These are phyloP conservation scores for Triops cancriformis DNA, from an alignment of 1,140 invertebrate genomes.

Conservation along the genomic window DNA sequence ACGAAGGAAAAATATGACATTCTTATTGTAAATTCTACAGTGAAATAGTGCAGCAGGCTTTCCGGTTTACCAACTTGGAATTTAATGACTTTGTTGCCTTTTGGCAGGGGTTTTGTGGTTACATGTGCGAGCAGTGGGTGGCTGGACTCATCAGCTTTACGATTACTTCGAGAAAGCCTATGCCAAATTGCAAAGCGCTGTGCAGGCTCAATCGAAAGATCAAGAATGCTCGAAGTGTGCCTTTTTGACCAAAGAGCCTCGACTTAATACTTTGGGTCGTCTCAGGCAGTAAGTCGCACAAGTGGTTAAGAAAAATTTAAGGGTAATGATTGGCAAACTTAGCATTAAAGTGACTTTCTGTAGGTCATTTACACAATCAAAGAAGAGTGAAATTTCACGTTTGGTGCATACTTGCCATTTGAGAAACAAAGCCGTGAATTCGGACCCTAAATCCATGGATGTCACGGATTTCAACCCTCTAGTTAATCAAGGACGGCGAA, in stretches of 20 bases:
- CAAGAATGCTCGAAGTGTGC: neutral
- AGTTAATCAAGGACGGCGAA: neutral
- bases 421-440: neutral
- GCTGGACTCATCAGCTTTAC: slow-evolving; percentile 88
- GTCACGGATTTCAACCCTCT: neutral
- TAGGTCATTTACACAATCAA: neutral
- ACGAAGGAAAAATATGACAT: no score
- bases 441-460: neutral
- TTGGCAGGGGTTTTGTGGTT: slow-evolving; percentile 78
- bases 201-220: neutral
- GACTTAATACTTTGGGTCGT: neutral
- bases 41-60: neutral
- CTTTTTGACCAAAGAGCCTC: neutral
- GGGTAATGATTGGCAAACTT: neutral
- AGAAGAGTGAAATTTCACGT: neutral
- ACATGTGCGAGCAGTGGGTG: slow-evolving; percentile 84
- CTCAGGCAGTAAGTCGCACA: neutral
- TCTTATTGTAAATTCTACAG: no score
- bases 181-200: slow-evolving; percentile 28
- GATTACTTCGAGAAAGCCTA: slow-evolving; percentile 67
- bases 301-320: neutral
- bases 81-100: neutral
- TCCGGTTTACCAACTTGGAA: neutral
- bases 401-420: neutral
- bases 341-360: no score